These are phyloP conservation scores for Drosophila pruinosa DNA, from an alignment of 1,140 invertebrate genomes.

Conservation along the genomic window DNA sequence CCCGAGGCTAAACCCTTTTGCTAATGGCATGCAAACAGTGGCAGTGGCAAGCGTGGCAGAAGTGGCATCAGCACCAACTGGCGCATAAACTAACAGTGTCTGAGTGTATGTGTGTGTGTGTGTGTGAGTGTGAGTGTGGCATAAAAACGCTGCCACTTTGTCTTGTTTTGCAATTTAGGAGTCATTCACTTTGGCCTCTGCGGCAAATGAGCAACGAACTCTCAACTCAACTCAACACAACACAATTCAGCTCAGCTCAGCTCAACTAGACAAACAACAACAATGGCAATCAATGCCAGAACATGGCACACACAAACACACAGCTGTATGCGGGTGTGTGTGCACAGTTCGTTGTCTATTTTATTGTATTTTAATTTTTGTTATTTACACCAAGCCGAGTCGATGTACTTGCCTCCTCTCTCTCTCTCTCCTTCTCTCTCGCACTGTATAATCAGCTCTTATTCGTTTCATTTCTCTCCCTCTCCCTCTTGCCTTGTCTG, in stretches of 20 bases:
- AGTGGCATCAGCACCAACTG: conserved; percentile 7
- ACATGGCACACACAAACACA: conserved; percentile 25
- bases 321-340: not conserved
- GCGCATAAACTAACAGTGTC: conserved; percentile 23
- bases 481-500: not conserved
- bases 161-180: conserved; percentile 70
- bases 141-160: conserved; percentile 55
- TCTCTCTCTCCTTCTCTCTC: not conserved
- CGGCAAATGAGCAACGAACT: conserved; percentile 73
- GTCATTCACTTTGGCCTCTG: conserved; percentile 61
- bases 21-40: conserved; percentile 37
- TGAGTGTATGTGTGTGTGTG: conserved; percentile 4
- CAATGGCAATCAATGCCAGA: conserved; percentile 57
- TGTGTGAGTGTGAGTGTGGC: conserved; percentile 12
- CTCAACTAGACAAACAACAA: conserved; percentile 33
- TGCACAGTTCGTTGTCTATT: conserved; percentile 68
- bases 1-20: conserved; percentile 23
- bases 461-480: not conserved
- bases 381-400: conserved; percentile 61
- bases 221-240: no score
- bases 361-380: conserved; percentile 77
- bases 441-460: not conserved
- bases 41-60: not conserved
- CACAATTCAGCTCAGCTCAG: no score
- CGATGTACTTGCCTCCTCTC: conserved; percentile 42